Evolutionary conservation across 2,888 invertebrate genomes (phyloP).

Genomic region (Octodonta nipae): DNA sequence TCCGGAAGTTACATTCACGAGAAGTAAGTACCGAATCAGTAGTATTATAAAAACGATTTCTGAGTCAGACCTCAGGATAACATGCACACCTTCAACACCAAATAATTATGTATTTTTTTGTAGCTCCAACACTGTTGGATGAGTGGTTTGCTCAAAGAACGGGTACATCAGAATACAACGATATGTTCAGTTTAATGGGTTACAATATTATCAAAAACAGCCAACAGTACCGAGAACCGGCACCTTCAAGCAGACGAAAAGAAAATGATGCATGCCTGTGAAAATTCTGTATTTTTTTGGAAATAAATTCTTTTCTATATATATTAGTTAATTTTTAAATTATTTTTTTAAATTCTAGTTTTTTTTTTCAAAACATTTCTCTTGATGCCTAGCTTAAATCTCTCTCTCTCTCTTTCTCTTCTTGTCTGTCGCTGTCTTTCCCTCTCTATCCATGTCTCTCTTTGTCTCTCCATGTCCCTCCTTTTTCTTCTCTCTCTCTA

Average conservation of each 20-base stretch:
- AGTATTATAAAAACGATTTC: not conserved
- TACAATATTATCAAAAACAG: slow-evolving; percentile 45
- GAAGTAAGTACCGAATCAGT: slow-evolving; percentile 22
- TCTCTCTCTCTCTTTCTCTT: too few relatives aligned
- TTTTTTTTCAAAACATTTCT: too few relatives aligned
- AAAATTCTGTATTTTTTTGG: not conserved
- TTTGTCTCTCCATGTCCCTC: too few relatives aligned
- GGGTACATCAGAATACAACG: slow-evolving; percentile 49
- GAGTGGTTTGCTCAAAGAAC: slow-evolving; percentile 44
- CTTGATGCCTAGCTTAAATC: too few relatives aligned
- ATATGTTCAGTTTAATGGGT: slow-evolving; percentile 47
- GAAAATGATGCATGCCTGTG: slow-evolving; percentile 42
- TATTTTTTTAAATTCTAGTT: too few relatives aligned
- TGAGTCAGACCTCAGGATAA: slow-evolving; percentile 1
- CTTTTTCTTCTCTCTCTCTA: too few relatives aligned
- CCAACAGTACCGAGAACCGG: slow-evolving; percentile 48
- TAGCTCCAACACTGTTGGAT: slow-evolving; percentile 37
- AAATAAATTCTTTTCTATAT: not conserved
- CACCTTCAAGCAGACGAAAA: slow-evolving; percentile 46
- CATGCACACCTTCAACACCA: not conserved
- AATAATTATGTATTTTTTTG: slow-evolving; percentile 5
- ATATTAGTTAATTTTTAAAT: slow-evolving; percentile 2
- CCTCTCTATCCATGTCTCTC: too few relatives aligned
- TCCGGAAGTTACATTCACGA: slow-evolving; percentile 26
- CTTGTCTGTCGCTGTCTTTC: too few relatives aligned